These are phyloP conservation scores for Paracentrotus lividus DNA, from an alignment of 53 echinoderm and acorn worm genomes.

Conservation along the genomic window DNA sequence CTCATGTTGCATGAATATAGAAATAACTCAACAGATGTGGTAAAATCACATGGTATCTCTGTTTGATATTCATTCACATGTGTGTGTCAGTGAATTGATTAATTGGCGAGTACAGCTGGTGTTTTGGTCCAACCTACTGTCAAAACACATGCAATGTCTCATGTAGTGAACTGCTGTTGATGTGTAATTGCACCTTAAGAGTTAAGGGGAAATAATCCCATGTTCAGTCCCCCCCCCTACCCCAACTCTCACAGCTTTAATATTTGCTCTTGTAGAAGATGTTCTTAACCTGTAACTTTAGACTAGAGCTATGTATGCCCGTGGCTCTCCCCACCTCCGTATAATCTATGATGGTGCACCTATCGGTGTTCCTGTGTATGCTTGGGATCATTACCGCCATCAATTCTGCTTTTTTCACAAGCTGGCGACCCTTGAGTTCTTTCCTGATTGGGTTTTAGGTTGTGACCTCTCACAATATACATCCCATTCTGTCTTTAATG, in stretches of 20 bases:
- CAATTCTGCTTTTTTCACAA: constrained; percentile 18
- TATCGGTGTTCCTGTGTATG: not conserved
- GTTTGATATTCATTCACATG: not conserved
- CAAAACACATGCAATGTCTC: not conserved
- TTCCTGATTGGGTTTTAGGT: not conserved
- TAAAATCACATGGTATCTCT: not conserved
- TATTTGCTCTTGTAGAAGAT: not conserved
- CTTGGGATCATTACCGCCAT: not conserved
- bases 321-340: not conserved
- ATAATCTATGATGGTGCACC: not conserved
- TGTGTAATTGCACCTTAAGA: too few relatives aligned
- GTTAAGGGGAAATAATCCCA: too few relatives aligned
- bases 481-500: too few relatives aligned
- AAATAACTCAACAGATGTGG: too few relatives aligned
- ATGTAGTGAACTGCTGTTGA: not conserved
- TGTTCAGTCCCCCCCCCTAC: not conserved
- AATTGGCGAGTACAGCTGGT: not conserved
- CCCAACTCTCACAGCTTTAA: too few relatives aligned
- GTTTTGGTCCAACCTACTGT: not conserved
- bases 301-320: not conserved
- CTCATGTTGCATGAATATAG: too few relatives aligned
- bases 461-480: not conserved
- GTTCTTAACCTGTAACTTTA: too few relatives aligned
- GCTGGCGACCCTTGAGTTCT: not conserved
- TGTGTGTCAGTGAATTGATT: not conserved